Evolutionary conservation across 64 coral and sea anemone genomes (phyloP).

Genomic region (Actinia tenebrosa): DNA sequence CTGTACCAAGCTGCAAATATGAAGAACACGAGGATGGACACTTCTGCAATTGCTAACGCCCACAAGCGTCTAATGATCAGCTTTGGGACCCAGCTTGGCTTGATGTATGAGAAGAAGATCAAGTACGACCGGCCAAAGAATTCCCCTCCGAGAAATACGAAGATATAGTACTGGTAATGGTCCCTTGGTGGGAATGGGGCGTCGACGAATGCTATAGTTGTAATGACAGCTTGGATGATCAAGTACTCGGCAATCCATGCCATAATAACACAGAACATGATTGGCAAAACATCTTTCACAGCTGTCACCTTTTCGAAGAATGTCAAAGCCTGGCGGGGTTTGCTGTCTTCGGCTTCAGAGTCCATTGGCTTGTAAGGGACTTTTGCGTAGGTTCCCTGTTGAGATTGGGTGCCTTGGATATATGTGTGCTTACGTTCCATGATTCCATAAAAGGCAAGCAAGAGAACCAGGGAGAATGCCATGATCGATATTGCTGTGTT

Average conservation of each 20-base stretch:
- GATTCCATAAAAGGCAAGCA: conserved; percentile 73
- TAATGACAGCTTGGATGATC: conserved; percentile 84
- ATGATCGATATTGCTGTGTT: conserved; percentile 57
- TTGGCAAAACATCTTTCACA: conserved; percentile 34
- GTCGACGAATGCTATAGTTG: conserved; percentile 76
- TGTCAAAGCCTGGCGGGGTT: neutral
- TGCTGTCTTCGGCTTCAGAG: conserved; percentile 13
- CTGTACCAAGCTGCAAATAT: conserved; percentile 75
- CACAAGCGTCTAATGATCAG: conserved; percentile 64
- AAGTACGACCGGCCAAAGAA: conserved; percentile 84
- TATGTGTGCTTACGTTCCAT: conserved; percentile 83
- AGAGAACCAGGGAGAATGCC: conserved; percentile 50
- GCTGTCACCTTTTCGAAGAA: neutral
- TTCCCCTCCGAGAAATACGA: conserved; percentile 75
- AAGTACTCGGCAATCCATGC: conserved; percentile 84
- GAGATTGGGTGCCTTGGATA: neutral
- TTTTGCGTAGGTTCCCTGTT: neutral
- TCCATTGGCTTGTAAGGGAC: conserved; percentile 45
- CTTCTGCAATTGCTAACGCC: conserved; percentile 47
- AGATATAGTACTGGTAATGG: conserved; percentile 91
- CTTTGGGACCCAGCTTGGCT: conserved; percentile 40
- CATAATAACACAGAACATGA: conserved; percentile 60
- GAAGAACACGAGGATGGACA: conserved; percentile 62
- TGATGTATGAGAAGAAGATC: conserved; percentile 52
- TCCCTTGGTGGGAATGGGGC: conserved; percentile 85